These are phyloP conservation scores for Brachyrhaphis roseni DNA, from an alignment of 2,797 vertebrate species.

Conservation along the genomic window DNA sequence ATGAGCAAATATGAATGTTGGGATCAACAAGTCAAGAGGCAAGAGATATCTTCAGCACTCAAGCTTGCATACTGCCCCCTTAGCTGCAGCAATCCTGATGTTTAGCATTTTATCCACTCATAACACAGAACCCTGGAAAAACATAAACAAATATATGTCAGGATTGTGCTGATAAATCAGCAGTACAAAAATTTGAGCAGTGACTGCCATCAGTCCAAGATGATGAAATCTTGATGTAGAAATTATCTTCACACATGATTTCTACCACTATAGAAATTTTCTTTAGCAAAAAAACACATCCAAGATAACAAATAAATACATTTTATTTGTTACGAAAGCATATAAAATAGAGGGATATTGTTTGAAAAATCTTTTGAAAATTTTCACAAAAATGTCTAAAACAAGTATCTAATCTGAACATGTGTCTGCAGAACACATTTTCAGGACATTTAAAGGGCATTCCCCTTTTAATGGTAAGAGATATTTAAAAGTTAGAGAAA, in stretches of 20 bases:
- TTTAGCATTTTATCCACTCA: slow-evolving; percentile 38
- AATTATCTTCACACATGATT: slow-evolving; percentile 7
- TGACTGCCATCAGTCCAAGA: neutral
- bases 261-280: neutral
- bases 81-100: neutral
- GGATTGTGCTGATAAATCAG: slow-evolving; percentile 4
- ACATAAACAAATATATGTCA: slow-evolving; percentile 38
- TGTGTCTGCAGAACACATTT: slow-evolving; percentile 24
- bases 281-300: neutral
- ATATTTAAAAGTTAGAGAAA: slow-evolving; percentile 41
- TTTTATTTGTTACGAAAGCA: neutral
- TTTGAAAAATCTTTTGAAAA: neutral
- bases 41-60: slow-evolving; percentile 45
- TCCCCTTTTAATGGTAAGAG: neutral
- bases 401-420: slow-evolving; percentile 12
- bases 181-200: neutral
- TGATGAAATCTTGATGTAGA: slow-evolving; percentile 17
- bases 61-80: slow-evolving; percentile 46
- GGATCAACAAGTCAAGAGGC: slow-evolving; percentile 20
- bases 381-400: neutral
- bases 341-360: slow-evolving; percentile 1
- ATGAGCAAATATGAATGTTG: slow-evolving; percentile 60
- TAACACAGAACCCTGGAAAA: slow-evolving; percentile 46
- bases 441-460: no score
- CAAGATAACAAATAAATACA: neutral